These are phyloP conservation scores for Cheracebus regulus DNA, from an alignment of 2,797 vertebrate genomes.

Conservation along the genomic window DNA sequence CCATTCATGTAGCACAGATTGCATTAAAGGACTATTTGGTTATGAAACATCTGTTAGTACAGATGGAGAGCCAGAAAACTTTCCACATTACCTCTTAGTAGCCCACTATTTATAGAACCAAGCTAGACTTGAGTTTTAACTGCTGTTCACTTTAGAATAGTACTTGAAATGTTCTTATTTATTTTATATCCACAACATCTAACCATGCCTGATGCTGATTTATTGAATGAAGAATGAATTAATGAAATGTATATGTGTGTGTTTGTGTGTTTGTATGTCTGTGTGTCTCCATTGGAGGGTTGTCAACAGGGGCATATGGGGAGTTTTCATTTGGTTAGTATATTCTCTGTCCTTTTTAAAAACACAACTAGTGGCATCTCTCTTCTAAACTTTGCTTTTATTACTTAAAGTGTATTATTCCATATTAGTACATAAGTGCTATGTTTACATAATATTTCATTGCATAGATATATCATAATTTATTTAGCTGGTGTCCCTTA, in stretches of 20 bases:
- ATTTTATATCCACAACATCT: not conserved
- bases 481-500: not conserved
- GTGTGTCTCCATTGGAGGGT: not conserved
- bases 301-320: not conserved
- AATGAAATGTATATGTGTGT: not conserved
- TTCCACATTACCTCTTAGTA: slow-evolving; percentile 22
- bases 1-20: not conserved
- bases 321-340: not conserved
- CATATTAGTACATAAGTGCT: not conserved
- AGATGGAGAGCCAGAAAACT: slow-evolving; percentile 1
- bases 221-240: not conserved
- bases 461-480: not conserved
- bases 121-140: not conserved
- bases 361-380: not conserved
- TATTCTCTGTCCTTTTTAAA: not conserved
- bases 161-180: slow-evolving; percentile 1
- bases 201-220: not conserved
- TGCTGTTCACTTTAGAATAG: not conserved
- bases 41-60: slow-evolving; percentile 8
- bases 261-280: not conserved
- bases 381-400: not conserved
- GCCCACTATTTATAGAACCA: not conserved
- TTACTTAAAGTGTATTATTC: not conserved
- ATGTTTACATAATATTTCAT: not conserved
- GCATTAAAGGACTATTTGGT: not conserved